Conservation (phyloP, 2,113 vertebrate genomes). For the Cyprinodon tularosa region DNA sequence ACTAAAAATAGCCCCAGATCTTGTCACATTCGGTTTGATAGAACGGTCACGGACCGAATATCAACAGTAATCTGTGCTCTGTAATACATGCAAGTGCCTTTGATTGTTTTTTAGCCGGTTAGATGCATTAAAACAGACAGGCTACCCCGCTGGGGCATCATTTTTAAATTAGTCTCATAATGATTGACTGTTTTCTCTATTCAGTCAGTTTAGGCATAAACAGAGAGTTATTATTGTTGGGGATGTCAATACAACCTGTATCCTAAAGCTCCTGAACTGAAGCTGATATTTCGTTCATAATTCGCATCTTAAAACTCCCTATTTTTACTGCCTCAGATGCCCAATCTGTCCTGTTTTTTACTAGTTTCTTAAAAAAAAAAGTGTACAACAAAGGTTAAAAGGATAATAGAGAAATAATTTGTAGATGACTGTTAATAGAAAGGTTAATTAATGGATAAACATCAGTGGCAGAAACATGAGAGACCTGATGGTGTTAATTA, state of each 20-base stretch:
- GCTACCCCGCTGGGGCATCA: too few species aligned
- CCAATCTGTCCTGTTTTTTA: too few species aligned
- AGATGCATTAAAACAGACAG: neutral
- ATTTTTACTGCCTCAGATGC: too few species aligned
- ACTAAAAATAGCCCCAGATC: slow-evolving; percentile 63
- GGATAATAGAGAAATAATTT: neutral
- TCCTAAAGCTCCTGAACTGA: neutral
- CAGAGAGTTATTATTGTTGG: neutral
- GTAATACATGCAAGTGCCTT: neutral
- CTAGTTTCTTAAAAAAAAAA: too few species aligned
- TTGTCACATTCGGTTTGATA: slow-evolving; percentile 51
- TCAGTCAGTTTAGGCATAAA: neutral
- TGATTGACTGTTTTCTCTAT: neutral
- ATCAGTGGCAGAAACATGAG: too few species aligned
- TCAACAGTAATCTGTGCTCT: slow-evolving; percentile 20
- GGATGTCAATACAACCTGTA: neutral
- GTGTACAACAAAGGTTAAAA: neutral
- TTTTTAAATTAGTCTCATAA: neutral
- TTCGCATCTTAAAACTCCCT: too few species aligned
- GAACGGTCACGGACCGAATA: slow-evolving; percentile 30
- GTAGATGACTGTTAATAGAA: neutral
- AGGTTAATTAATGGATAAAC: neutral
- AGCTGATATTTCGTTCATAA: neutral
- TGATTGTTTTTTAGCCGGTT: slow-evolving; percentile 1
- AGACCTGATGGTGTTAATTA: too few species aligned